Conservation (phyloP, 1,140 invertebrate species). For the Hycleus phaleratus region DNA sequence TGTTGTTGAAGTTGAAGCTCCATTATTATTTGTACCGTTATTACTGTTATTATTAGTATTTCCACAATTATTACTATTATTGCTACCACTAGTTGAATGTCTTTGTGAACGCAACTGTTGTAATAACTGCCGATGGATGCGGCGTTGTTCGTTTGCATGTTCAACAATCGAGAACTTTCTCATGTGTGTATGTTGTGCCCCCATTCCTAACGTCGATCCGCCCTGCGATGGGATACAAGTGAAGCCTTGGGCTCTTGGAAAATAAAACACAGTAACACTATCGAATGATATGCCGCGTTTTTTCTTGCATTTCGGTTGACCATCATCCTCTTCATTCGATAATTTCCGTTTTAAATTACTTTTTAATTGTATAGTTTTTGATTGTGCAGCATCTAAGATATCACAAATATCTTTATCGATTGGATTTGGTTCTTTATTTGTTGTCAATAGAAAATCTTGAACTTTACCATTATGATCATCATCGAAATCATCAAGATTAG, state of each 20-base stretch:
- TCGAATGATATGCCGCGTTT: slow-evolving; percentile 81
- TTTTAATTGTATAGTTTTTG: slow-evolving; percentile 33
- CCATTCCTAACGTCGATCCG: slow-evolving; percentile 95
- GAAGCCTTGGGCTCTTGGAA: slow-evolving; percentile 92
- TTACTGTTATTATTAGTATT: no score
- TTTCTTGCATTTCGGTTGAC: slow-evolving; percentile 51
- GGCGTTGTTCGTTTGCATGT: slow-evolving; percentile 79
- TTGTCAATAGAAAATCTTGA: slow-evolving; percentile 11
- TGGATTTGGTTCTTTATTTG: slow-evolving; percentile 14
- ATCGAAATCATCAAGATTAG: slow-evolving; percentile 26
- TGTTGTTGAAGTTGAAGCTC: no score
- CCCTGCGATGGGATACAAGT: slow-evolving; percentile 95
- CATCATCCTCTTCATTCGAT: slow-evolving; percentile 39
- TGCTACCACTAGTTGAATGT: slow-evolving; percentile 18
- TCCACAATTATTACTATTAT: slow-evolving; percentile 7
- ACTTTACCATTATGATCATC: slow-evolving; percentile 9
- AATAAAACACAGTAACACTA: slow-evolving; percentile 91
- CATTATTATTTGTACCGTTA: background rate
- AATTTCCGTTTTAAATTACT: slow-evolving; percentile 51
- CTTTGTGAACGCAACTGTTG: slow-evolving; percentile 50
- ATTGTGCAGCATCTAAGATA: slow-evolving; percentile 8
- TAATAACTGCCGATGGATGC: slow-evolving; percentile 74
- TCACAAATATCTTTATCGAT: slow-evolving; percentile 2
- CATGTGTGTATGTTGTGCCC: slow-evolving; percentile 69
- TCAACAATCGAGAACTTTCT: slow-evolving; percentile 61